Evolutionary conservation across 2,797 vertebrate genomes (phyloP).

Genomic region (Megaceryle alcyon): DNA sequence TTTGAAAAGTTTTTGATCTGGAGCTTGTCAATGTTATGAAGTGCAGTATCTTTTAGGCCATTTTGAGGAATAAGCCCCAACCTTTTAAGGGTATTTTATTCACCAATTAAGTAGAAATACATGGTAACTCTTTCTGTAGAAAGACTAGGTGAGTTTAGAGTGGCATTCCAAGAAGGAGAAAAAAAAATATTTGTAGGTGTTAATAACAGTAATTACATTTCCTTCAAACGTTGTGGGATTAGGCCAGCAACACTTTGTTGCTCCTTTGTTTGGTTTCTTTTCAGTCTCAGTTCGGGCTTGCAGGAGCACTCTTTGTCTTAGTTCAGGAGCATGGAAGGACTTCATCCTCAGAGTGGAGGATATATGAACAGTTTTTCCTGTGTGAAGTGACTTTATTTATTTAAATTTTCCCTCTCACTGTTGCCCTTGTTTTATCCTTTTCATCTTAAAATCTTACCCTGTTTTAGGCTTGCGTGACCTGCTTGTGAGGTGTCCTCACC

Average conservation of each 20-base stretch:
- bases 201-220: not conserved
- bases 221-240: not conserved
- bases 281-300: not conserved
- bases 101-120: not conserved
- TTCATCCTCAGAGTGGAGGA: not conserved
- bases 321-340: not conserved
- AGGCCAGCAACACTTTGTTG: not conserved
- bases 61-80: not conserved
- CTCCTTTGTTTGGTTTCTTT: not conserved
- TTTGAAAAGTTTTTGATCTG: not conserved
- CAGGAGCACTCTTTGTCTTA: not conserved
- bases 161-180: not conserved
- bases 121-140: not conserved
- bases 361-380: not conserved
- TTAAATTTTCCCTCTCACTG: not conserved
- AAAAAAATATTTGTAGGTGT: not conserved
- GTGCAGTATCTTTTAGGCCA: not conserved
- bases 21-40: not conserved
- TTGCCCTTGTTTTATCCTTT: not conserved
- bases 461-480: not conserved
- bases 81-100: not conserved
- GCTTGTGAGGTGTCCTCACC: not conserved
- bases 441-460: not conserved
- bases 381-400: not conserved
- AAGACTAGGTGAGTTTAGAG: not conserved